Evolutionary conservation across 2,888 invertebrate genomes (phyloP).

Genomic region (Therioaphis trifolii): DNA sequence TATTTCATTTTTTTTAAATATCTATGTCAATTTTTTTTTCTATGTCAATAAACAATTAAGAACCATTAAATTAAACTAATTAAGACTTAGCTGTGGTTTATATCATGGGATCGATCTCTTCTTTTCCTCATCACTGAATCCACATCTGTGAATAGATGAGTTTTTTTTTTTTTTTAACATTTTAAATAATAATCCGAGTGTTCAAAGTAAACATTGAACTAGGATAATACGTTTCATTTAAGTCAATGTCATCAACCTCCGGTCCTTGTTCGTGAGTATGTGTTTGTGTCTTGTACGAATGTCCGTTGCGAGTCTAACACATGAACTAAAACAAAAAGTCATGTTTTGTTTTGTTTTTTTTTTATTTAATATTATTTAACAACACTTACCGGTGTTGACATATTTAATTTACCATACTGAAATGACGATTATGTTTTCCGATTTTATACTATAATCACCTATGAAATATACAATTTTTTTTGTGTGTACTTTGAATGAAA

Average conservation of each 20-base stretch:
- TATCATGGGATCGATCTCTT: too few species aligned
- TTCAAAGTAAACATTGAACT: too few species aligned
- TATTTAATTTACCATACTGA: background rate
- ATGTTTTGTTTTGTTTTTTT: background rate
- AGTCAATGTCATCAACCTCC: conserved; percentile 41
- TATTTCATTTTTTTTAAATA: too few species aligned
- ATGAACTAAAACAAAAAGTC: background rate
- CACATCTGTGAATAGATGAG: too few species aligned
- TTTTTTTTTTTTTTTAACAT: too few species aligned
- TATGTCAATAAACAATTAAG: too few species aligned
- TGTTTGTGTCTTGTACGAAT: conserved; percentile 16
- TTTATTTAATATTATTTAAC: background rate
- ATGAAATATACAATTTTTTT: background rate
- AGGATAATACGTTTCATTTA: background rate
- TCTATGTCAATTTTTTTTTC: too few species aligned
- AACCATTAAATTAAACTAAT: too few species aligned
- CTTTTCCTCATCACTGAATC: too few species aligned
- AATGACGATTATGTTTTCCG: background rate
- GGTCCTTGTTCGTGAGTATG: conserved; percentile 41
- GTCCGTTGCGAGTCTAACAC: background rate
- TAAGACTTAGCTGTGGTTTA: too few species aligned
- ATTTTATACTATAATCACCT: background rate
- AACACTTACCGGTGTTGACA: background rate
- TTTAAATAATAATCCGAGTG: too few species aligned
- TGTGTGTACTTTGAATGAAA: conserved; percentile 37